Conservation (phyloP, 2,888 invertebrate genomes). For the Apodemia hepburni region DNA sequence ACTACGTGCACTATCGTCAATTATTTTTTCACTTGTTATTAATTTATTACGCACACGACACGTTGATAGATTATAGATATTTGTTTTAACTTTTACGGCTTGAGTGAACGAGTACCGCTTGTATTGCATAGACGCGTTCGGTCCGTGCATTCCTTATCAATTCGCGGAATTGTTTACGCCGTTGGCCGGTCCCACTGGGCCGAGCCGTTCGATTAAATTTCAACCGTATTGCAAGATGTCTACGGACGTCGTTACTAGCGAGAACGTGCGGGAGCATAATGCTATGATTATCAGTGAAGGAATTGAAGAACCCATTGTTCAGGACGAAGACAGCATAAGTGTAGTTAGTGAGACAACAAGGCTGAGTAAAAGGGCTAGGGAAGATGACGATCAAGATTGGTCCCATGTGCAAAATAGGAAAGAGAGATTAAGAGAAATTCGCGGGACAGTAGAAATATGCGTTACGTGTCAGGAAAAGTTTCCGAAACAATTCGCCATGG, state of each 20-base stretch:
- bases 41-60: slow-evolving; percentile 3
- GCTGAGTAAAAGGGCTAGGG: neutral
- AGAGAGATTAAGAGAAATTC: neutral
- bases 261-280: no score
- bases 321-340: neutral
- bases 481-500: neutral
- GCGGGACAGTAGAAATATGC: neutral
- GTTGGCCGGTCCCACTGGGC: no score
- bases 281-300: no score
- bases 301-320: no score
- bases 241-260: no score
- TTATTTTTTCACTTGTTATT: slow-evolving; percentile 1
- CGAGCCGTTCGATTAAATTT: no score
- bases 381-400: neutral
- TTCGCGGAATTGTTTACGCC: no score
- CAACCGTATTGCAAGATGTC: no score
- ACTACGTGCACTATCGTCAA: slow-evolving; percentile 5
- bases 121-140: no score
- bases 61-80: slow-evolving; percentile 24
- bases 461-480: neutral
- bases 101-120: neutral
- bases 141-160: no score
- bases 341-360: neutral
- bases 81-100: slow-evolving; percentile 32
- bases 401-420: neutral